Base-by-base conservation (phyloP, 23 tunicate species). In the Ascidia mentula region DNA sequence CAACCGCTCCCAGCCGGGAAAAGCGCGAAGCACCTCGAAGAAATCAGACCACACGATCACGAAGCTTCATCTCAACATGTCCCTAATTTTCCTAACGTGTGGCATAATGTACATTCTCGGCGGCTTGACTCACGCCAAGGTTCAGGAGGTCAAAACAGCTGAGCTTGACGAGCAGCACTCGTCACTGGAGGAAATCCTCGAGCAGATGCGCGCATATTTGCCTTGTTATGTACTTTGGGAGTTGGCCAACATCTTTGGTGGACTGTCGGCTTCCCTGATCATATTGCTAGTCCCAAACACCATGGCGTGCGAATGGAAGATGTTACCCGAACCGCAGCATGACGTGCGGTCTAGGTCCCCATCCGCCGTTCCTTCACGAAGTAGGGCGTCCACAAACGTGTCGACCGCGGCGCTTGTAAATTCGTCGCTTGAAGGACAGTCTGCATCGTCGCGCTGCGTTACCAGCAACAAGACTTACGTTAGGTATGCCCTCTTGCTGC, bases 171-270 rank as follows among this genome's bases (percentile, higher is more conserved):
- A n/a, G n/a, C 38, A 71, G 18, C 38, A 34, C 18, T 18, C 39
- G 8, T 34, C 38, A 1, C 31, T 75, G 9, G 39, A 31, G 18
- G 74, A 69, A 60, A 61, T 20, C n/a, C 37, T 53, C 31, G 36
- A 28, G 6, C 38, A 38, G 17, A 39, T 28, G 46, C 69, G 69
- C 20, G 60, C 73, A 15, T 59, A 72, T 9, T 45, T 82, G 35
- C 86, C 80, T 5, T 74, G 73, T 46, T 82, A 42, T 36, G 37
- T 82, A 28, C 3, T 59, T 1, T 82, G 86, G 86, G 73, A 82
- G 73, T 22, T 53, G 31, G 86, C 86, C 8, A 82, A 82, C 38
- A 74, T 82, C 0, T 82, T 59, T 26, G 86, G 86, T 12, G 72
- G 78, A 26, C 20, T 74, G 1, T 69, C 59, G 73, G 79, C 86